Evolutionary conservation across 53 echinoderm and acorn worm genomes (phyloP).

Genomic region (Henricia sp.): DNA sequence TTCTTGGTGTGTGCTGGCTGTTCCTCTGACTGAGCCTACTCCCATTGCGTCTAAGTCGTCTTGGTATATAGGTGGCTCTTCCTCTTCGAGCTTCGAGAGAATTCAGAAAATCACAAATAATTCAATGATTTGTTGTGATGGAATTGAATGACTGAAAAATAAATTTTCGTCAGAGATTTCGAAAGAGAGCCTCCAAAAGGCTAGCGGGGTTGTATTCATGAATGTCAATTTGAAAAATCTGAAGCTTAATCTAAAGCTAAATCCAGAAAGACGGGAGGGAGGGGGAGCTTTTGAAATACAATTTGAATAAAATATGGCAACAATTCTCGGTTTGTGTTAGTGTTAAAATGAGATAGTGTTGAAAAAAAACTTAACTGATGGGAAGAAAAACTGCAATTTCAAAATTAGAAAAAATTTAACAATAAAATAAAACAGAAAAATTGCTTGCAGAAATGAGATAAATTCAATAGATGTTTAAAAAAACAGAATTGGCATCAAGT

Average conservation of each 20-base stretch:
- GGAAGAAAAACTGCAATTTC: no score
- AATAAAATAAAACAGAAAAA: neutral
- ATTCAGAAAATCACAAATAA: neutral
- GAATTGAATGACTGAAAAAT: no score
- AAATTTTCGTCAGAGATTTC: no score
- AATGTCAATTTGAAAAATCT: neutral
- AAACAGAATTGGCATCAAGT: neutral
- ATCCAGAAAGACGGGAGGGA: neutral
- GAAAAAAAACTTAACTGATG: no score
- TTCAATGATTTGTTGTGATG: conserved; percentile 1
- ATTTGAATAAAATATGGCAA: neutral
- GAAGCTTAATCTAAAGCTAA: neutral
- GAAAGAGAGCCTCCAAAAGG: no score
- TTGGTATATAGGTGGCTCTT: conserved; percentile 49
- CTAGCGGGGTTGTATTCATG: neutral
- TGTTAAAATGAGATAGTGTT: no score
- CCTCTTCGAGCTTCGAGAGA: conserved; percentile 11
- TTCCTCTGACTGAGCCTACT: conserved; percentile 32
- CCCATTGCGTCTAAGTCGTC: conserved; percentile 43
- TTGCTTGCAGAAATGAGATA: neutral
- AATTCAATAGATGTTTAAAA: neutral
- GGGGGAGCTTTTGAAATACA: neutral
- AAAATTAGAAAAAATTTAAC: no score
- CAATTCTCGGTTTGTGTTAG: no score
- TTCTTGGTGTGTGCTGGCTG: conserved; percentile 43